A percentile compares a stretch with the other conserved stretches of the same genome.
phyloP scores from a whole-genome alignment of 2,888 invertebrate genomes.

The Bombylius major region DNA sequence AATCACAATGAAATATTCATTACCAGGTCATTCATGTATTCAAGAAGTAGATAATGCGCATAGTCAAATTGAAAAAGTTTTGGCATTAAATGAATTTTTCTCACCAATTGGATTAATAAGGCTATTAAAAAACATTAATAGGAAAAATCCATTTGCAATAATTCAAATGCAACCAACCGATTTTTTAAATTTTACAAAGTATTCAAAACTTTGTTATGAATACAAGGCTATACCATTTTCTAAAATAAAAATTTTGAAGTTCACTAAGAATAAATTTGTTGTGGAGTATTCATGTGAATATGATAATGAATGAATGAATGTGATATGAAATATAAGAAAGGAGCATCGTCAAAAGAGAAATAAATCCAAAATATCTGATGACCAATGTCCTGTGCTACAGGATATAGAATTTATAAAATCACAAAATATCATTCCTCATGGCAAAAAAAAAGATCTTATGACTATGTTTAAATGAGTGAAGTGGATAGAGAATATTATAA shows the following conservation, averaged over 20 bases:
- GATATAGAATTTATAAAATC: too few species aligned
- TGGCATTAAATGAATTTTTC: slow-evolving; percentile 6
- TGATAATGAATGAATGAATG: too few species aligned
- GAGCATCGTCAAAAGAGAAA: too few species aligned
- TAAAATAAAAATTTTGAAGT: slow-evolving; percentile 1
- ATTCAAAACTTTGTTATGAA: slow-evolving; percentile 5
- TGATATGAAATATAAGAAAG: too few species aligned
- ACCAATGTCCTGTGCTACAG: too few species aligned
- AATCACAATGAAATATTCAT: slow-evolving; percentile 6
- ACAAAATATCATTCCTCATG: too few species aligned
- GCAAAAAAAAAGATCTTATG: too few species aligned
- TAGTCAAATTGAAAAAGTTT: slow-evolving; percentile 38
- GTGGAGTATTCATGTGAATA: too few species aligned
- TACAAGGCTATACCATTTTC: slow-evolving; percentile 2
- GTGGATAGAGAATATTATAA: too few species aligned
- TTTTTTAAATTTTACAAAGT: slow-evolving; percentile 2
- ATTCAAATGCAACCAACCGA: slow-evolving; percentile 1
- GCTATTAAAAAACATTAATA: slow-evolving; percentile 2
- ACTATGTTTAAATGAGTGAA: too few species aligned
- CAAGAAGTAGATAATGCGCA: slow-evolving; percentile 6
- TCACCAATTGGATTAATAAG: slow-evolving; percentile 3
- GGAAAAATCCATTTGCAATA: slow-evolving; percentile 1
- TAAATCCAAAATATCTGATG: too few species aligned
- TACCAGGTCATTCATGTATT: slow-evolving; percentile 4
- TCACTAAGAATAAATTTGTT: neutral